These are phyloP conservation scores for Bellardia pandia DNA, from an alignment of 2,888 invertebrate genomes.

Conservation along the genomic window DNA sequence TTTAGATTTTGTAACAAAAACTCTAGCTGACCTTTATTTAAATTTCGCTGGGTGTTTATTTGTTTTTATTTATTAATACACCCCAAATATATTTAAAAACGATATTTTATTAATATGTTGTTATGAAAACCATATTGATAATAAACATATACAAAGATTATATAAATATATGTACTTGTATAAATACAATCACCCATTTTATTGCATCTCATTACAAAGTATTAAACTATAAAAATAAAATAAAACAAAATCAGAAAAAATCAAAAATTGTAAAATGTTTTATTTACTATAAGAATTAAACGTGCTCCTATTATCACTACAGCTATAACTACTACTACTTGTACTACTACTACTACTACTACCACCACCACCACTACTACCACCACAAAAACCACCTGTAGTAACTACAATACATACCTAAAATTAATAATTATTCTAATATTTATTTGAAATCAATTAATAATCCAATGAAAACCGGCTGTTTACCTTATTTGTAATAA, in stretches of 20 bases:
- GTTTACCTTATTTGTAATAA: conserved; percentile 58
- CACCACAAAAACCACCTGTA: conserved; percentile 66
- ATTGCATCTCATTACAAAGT: conserved; percentile 56
- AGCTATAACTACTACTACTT: conserved; percentile 55
- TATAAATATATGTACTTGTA: conserved; percentile 11
- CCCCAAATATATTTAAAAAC: conserved; percentile 1
- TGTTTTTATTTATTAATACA: conserved; percentile 6
- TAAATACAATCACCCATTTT: conserved; percentile 55
- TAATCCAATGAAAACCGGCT: conserved; percentile 57
- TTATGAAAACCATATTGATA: conserved; percentile 35
- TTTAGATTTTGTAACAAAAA: no score
- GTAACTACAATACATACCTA: conserved; percentile 64
- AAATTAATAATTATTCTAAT: conserved; percentile 55
- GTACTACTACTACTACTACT: conserved; percentile 50
- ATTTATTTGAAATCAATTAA: conserved; percentile 59
- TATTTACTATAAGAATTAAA: conserved; percentile 42
- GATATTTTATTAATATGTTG: conserved; percentile 20
- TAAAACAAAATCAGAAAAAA: conserved; percentile 31
- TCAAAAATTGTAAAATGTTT: conserved; percentile 64
- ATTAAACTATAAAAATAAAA: conserved; percentile 22
- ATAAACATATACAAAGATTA: conserved; percentile 3
- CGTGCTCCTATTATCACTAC: conserved; percentile 57
- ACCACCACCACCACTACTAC: conserved; percentile 39
- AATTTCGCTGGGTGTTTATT: conserved; percentile 43
- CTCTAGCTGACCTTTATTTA: background rate